Base-by-base conservation (phyloP, 2,113 vertebrate species). In the Pedionomus torquatus region DNA sequence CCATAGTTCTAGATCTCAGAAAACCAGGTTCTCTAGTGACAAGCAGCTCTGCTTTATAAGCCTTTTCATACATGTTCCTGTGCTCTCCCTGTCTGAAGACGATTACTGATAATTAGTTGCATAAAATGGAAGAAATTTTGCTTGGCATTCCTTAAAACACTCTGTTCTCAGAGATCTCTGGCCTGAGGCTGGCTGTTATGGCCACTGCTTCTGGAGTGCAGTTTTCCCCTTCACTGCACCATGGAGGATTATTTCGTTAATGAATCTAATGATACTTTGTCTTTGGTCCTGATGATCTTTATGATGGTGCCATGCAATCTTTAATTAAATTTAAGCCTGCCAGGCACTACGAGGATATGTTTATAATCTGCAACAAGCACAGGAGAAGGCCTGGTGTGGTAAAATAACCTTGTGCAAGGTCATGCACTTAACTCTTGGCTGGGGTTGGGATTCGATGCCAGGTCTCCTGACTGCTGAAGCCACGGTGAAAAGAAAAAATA, bases 311-410 rank as follows among this genome's bases (percentile, higher is more conserved):
- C 83, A 44, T 89, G 83, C 63, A 89, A 69, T 82, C 70, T 91
- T 95, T 97, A 97, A 95, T 97, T 97, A 97, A 95, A 75, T 95
- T 95, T 80, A 69, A 94, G 94, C 90, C 92, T 95, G 90, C 76
- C 88, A 90, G 94, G 90, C 80, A 83, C 83, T 44, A 25, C 0
- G 6, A 63, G 72, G 65, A 75, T 35, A 71, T 35, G 61, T 70
- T 94, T 90, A 64, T 90, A 95, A 96, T 87, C 54, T 72, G 54
- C 74, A 75, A 63, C 51, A 55, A 87, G 69, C 7, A 41, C 58
- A 72, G 72, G 28, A 80, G 65, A 80, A 91, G n/a, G n/a, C 18
- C 65, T 65, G 74, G n/a, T 7, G 2, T 87, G 35, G 25, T 30
- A 26, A 91, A 91, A 88, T 33, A 60, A 91, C 83, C 93, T 90